Conservation (phyloP, 2,888 invertebrate species). For the Agrochola lota region DNA sequence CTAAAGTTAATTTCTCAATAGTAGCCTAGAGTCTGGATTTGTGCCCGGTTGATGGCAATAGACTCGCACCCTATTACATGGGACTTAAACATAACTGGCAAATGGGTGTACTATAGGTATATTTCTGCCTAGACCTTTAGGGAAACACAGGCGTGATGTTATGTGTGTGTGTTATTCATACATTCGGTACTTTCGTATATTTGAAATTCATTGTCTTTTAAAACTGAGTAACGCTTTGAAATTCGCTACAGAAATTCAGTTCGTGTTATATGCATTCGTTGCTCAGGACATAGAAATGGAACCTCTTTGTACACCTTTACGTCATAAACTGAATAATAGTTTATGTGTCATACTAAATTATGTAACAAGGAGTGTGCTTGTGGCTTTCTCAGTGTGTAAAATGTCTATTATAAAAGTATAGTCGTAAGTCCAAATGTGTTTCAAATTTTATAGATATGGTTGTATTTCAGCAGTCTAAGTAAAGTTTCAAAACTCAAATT, state of each 20-base stretch:
- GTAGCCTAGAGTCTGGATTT: no score
- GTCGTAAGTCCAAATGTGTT: background rate
- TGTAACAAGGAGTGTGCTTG: background rate
- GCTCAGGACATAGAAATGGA: slow-evolving; percentile 21
- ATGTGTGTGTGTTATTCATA: background rate
- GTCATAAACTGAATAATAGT: slow-evolving; percentile 3
- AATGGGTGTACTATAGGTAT: no score
- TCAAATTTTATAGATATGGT: background rate
- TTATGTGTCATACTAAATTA: background rate
- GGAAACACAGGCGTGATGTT: no score
- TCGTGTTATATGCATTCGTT: slow-evolving; percentile 24
- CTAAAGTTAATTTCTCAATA: no score
- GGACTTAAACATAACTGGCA: no score
- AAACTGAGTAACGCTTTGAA: slow-evolving; percentile 28
- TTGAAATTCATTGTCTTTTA: slow-evolving; percentile 37
- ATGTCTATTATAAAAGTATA: background rate
- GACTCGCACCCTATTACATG: no score
- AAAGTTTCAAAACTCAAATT: no score
- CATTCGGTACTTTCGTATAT: slow-evolving; percentile 11
- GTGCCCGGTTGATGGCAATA: no score
- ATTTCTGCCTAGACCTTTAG: no score
- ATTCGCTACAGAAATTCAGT: slow-evolving; percentile 32
- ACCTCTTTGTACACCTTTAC: slow-evolving; percentile 17
- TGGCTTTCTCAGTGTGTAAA: background rate
- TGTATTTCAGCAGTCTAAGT: no score